Base-by-base conservation (phyloP, 2,113 vertebrate genomes). In the Rhineura floridana region DNA sequence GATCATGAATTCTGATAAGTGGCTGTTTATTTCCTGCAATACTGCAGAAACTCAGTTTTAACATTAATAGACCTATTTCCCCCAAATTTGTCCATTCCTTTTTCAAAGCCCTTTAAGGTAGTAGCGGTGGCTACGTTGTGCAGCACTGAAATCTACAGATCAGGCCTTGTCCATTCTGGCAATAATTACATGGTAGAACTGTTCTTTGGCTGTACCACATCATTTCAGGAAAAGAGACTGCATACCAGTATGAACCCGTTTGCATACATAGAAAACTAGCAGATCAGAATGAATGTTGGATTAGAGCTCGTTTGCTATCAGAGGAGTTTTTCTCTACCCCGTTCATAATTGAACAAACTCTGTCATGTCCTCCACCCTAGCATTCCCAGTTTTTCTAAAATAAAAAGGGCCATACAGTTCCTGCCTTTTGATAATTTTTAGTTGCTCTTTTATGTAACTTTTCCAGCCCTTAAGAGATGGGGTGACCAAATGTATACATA, bases 41-140 rank as follows among this genome's bases (percentile, higher is more conserved):
- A 33, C 25, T 88, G 9, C 0, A 3, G 0, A 1, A 87, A 0
- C 77, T 55, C 19, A 8, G 0, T 0, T 80, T 48, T 69, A 46
- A 13, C 33, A n/a, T 33, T 28, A 30, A 83, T 39, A 6, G n/a
- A 19, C 30, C 23, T 36, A 33, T 42, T 33, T 23, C 36, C n/a
- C 25, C 50, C 7, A 19, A 55, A 48, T 21, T 36, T 44, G 33
- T 25, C 42, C 55, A 33, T 9, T 50, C 48, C 9, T n/a, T 44
- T 50, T 59, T 59, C 6, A 59, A 59, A 59, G n/a, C n/a, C n/a
- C n/a, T n/a, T n/a, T n/a, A n/a, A 59, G 55, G 11, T n/a, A 55
- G 33, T 25, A 46, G 30, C 63, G 21, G 39, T 52, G 50, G 33
- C n/a, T 72, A 25, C 25, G 52, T 42, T 9, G 7, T 59, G 17